Evolutionary conservation across 2,113 vertebrate species (phyloP).

Genomic region (Megaceryle torquata): DNA sequence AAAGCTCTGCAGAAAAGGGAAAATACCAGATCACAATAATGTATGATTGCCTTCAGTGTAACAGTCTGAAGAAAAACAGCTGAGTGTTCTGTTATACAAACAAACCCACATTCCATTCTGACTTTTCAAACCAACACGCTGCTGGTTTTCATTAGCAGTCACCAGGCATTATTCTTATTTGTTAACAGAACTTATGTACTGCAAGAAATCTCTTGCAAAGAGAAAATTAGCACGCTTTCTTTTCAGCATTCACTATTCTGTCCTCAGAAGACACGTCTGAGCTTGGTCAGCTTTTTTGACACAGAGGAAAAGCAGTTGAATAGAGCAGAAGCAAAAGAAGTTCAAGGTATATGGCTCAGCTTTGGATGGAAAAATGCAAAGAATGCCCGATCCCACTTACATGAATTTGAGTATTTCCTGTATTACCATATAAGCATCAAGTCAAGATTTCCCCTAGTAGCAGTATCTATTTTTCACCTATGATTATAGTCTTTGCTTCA

Average conservation of each 20-base stretch:
- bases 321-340: neutral
- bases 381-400: neutral
- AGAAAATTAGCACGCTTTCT: neutral
- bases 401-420: neutral
- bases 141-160: slow-evolving; percentile 49
- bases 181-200: neutral
- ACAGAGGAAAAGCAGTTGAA: neutral
- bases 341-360: neutral
- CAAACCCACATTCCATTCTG: slow-evolving; percentile 34
- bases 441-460: neutral
- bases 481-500: neutral
- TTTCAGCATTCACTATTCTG: neutral
- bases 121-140: slow-evolving; percentile 28
- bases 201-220: neutral
- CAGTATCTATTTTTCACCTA: neutral
- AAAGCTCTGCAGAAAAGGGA: slow-evolving; percentile 9
- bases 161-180: neutral
- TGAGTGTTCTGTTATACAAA: slow-evolving; percentile 26
- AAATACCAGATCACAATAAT: slow-evolving; percentile 12
- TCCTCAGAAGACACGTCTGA: neutral
- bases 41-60: neutral
- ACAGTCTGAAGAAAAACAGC: slow-evolving; percentile 46
- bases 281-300: neutral
- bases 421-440: neutral
- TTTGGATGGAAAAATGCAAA: neutral